A percentile compares a stretch with the other conserved stretches of the same genome.
phyloP scores from a whole-genome alignment of 2,888 invertebrate genomes.

The Poecilus cupreus region DNA sequence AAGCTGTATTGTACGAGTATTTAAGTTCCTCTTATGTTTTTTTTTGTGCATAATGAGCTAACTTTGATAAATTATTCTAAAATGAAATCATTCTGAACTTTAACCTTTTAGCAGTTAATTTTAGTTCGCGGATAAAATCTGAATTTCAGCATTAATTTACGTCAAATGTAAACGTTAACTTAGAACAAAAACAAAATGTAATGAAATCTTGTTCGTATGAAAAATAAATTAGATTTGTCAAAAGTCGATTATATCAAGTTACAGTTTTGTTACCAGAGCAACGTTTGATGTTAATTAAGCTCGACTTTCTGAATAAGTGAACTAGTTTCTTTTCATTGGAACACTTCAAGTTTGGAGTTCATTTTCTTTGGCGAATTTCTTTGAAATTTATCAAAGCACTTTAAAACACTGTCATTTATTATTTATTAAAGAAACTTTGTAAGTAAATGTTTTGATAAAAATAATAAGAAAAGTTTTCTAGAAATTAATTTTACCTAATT shows the following conservation, averaged over 20 bases:
- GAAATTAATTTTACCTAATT: too few relatives aligned
- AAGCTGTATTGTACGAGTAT: too few relatives aligned
- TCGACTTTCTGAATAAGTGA: too few relatives aligned
- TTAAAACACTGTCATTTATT: too few relatives aligned
- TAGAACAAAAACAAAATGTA: background rate
- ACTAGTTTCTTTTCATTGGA: too few relatives aligned
- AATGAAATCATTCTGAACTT: background rate
- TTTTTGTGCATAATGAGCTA: too few relatives aligned
- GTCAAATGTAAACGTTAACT: background rate
- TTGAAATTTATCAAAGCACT: background rate
- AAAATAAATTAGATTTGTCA: slow-evolving; percentile 9
- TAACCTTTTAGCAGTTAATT: background rate
- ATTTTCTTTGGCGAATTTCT: background rate
- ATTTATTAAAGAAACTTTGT: too few relatives aligned
- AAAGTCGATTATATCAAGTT: background rate
- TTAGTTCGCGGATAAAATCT: background rate
- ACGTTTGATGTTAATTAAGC: background rate
- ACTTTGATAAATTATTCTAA: too few relatives aligned
- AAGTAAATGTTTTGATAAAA: too few relatives aligned
- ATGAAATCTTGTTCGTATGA: background rate
- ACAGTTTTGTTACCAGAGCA: background rate
- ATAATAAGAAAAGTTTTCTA: too few relatives aligned
- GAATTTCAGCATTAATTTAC: background rate
- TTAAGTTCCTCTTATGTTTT: too few relatives aligned
- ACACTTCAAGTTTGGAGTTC: too few relatives aligned